These are phyloP conservation scores for Melanogrammus aeglefinus DNA, from an alignment of 2,797 vertebrate species.

Conservation along the genomic window DNA sequence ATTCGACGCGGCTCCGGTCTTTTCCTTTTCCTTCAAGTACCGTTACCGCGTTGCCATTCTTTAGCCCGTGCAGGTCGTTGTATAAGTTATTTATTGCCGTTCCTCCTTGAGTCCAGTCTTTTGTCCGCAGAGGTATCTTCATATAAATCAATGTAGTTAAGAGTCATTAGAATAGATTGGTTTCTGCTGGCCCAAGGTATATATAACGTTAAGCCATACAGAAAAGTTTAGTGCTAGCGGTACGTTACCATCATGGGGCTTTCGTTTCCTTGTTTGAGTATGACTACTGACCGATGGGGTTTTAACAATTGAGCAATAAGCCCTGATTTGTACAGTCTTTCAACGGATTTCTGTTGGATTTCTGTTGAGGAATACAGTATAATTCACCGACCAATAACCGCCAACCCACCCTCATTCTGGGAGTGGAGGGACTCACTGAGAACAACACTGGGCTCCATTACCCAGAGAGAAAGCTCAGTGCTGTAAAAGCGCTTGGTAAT, in stretches of 20 bases:
- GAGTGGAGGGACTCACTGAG: neutral
- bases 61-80: neutral
- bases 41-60: too few species aligned
- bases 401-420: neutral
- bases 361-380: conserved; percentile 24
- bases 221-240: neutral
- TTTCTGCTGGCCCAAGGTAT: neutral
- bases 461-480: conserved; percentile 11
- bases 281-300: conserved; percentile 27
- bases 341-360: conserved; percentile 33
- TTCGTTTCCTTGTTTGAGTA: conserved; percentile 17
- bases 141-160: neutral
- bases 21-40: too few species aligned
- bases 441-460: conserved; percentile 1
- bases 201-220: too few species aligned
- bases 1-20: too few species aligned
- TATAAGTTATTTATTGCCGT: neutral
- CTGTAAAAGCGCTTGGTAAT: neutral
- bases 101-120: neutral
- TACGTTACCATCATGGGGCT: conserved; percentile 5
- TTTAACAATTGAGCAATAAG: conserved; percentile 23
- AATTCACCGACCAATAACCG: neutral
- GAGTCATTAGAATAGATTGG: neutral
- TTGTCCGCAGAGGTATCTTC: neutral
- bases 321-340: conserved; percentile 4